phyloP scores from a whole-genome alignment of 2,888 invertebrate genomes.

The Arge pagana region DNA sequence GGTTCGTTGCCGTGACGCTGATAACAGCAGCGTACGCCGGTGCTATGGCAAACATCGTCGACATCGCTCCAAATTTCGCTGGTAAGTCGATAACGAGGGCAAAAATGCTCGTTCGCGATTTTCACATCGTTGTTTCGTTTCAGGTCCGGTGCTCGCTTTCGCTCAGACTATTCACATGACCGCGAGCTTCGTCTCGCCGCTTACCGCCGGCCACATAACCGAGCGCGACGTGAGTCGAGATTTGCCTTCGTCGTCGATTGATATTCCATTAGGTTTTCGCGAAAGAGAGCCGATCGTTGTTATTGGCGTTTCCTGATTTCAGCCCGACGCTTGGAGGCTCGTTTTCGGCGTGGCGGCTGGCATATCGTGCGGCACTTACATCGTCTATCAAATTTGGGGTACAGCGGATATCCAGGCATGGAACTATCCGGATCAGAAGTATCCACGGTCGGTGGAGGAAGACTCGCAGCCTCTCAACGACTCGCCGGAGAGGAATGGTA shows the following conservation, averaged over 20 bases:
- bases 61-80: constrained; percentile 79
- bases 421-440: constrained; percentile 60
- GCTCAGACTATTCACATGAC: constrained; percentile 80
- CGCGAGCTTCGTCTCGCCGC: constrained; percentile 72
- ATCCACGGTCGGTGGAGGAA: constrained; percentile 44
- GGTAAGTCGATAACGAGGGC: constrained; percentile 59
- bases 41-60: constrained; percentile 77
- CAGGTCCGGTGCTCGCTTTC: constrained; percentile 70
- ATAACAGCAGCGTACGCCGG: constrained; percentile 76
- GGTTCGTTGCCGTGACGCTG: constrained; percentile 72
- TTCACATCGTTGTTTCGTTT: constrained; percentile 8
- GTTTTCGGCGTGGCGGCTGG: constrained; percentile 69
- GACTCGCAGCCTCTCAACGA: constrained; percentile 52
- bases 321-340: constrained; percentile 66
- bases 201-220: constrained; percentile 67
- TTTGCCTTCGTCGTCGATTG: constrained; percentile 1
- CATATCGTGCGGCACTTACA: constrained; percentile 66
- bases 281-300: background rate
- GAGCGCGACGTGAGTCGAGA: constrained; percentile 65
- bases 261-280: background rate
- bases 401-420: constrained; percentile 67
- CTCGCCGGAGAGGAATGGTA: constrained; percentile 42
- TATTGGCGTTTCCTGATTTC: constrained; percentile 27
- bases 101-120: background rate
- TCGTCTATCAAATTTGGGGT: constrained; percentile 70